phyloP scores from a whole-genome alignment of 2,888 invertebrate genomes.

The Acleris sparsana region DNA sequence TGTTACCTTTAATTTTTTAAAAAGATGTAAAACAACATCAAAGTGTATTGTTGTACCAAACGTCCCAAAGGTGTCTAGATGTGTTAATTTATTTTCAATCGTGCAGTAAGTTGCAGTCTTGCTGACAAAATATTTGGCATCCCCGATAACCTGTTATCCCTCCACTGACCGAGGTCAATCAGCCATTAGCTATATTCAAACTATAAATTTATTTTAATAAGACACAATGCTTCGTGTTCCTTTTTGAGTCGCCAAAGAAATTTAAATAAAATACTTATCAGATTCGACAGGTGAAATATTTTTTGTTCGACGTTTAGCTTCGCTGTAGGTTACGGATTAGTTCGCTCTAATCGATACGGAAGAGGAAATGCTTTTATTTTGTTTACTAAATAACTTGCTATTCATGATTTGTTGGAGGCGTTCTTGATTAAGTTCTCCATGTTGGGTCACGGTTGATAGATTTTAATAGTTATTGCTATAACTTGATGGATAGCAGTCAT shows the following conservation, averaged over 20 bases:
- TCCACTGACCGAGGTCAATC: slow-evolving; percentile 80
- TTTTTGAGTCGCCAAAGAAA: slow-evolving; percentile 79
- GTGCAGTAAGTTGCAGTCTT: not conserved
- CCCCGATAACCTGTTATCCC: slow-evolving; percentile 68
- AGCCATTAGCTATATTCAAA: slow-evolving; percentile 71
- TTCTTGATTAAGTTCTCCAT: slow-evolving; percentile 20
- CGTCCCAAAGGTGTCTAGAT: too few species aligned
- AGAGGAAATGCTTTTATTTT: slow-evolving; percentile 61
- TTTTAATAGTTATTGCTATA: slow-evolving; percentile 16
- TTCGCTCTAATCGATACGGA: slow-evolving; percentile 75
- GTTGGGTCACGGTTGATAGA: slow-evolving; percentile 12
- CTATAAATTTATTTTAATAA: slow-evolving; percentile 84
- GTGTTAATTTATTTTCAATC: too few species aligned
- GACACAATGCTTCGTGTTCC: slow-evolving; percentile 79
- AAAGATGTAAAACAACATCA: too few species aligned
- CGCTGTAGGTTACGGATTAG: slow-evolving; percentile 82
- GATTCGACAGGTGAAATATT: slow-evolving; percentile 81
- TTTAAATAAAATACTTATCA: slow-evolving; percentile 84
- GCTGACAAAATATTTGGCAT: slow-evolving; percentile 60
- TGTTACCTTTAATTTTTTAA: not conserved
- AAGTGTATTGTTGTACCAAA: too few species aligned
- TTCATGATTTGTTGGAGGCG: slow-evolving; percentile 26
- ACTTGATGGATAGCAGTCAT: not conserved
- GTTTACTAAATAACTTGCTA: slow-evolving; percentile 28
- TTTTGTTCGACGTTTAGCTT: slow-evolving; percentile 70